phyloP scores from a whole-genome alignment of 2,888 invertebrate genomes.

The Trissoscelio sp. region DNA sequence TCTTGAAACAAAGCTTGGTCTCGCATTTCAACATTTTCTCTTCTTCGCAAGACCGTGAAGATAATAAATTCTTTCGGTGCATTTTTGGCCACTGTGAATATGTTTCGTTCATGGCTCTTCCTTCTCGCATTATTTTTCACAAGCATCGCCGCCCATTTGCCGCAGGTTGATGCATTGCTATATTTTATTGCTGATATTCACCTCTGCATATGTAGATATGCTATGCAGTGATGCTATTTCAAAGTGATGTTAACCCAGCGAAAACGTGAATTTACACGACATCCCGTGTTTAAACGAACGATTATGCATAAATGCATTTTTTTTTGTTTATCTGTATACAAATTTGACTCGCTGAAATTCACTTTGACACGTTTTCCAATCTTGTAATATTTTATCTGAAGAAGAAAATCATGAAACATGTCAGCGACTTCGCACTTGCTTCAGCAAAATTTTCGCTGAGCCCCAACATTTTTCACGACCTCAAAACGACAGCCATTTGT shows the following conservation, averaged over 20 bases:
- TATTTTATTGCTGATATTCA: constrained; percentile 46
- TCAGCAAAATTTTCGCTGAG: constrained; percentile 10
- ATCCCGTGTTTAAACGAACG: constrained; percentile 8
- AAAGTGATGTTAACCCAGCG: constrained; percentile 20
- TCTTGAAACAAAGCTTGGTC: constrained; percentile 25
- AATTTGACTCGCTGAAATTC: background rate
- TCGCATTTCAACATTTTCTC: constrained; percentile 21
- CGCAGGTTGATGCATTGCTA: constrained; percentile 27
- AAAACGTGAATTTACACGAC: constrained; percentile 18
- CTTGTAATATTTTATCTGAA: constrained; percentile 6
- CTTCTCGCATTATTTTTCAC: constrained; percentile 54
- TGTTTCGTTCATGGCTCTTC: constrained; percentile 40
- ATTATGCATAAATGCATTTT: constrained; percentile 18
- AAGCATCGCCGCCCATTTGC: constrained; percentile 21
- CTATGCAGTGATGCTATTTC: constrained; percentile 10
- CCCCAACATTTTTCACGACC: constrained; percentile 1
- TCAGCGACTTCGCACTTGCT: constrained; percentile 21
- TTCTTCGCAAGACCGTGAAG: constrained; percentile 20
- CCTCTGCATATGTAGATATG: constrained; percentile 37
- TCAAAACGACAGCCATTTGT: background rate
- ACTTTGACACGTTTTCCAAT: constrained; percentile 11
- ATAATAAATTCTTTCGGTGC: constrained; percentile 57
- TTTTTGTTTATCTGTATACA: background rate
- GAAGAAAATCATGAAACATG: constrained; percentile 21
- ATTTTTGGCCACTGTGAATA: constrained; percentile 53